phyloP scores from a whole-genome alignment of 2,113 vertebrate genomes.

The Pygoscelis adeliae region DNA sequence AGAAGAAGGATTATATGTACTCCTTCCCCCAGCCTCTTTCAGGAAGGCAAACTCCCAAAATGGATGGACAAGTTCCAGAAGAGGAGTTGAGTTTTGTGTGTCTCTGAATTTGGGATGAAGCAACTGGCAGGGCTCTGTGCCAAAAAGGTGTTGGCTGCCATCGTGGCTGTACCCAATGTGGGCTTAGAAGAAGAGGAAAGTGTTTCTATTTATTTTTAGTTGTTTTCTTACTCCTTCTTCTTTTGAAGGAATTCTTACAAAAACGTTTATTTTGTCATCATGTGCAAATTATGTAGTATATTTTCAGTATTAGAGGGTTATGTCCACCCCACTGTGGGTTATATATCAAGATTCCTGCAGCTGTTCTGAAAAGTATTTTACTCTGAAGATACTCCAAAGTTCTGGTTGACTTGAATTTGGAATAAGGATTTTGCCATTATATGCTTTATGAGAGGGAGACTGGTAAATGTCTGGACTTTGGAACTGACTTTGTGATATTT shows the following conservation, averaged over 20 bases:
- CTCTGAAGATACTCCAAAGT: slow-evolving; percentile 75
- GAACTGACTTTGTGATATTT: slow-evolving; percentile 75
- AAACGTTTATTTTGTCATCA: slow-evolving; percentile 73
- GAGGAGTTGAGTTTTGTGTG: slow-evolving; percentile 32
- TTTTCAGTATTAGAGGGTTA: slow-evolving; percentile 63
- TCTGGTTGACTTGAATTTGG: slow-evolving; percentile 73
- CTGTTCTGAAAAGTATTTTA: slow-evolving; percentile 59
- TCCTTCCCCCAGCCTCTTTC: not conserved
- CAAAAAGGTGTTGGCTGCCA: slow-evolving; percentile 32
- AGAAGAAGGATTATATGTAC: not conserved
- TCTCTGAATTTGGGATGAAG: slow-evolving; percentile 29
- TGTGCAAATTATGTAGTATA: slow-evolving; percentile 63
- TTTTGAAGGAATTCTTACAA: slow-evolving; percentile 64
- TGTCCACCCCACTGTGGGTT: slow-evolving; percentile 49
- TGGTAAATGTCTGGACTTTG: slow-evolving; percentile 73
- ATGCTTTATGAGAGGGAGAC: slow-evolving; percentile 64
- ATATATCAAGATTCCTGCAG: slow-evolving; percentile 63
- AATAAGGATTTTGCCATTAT: slow-evolving; percentile 68
- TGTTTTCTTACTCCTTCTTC: slow-evolving; percentile 33
- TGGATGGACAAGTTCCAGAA: not conserved
- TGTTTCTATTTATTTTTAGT: slow-evolving; percentile 50
- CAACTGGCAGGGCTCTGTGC: slow-evolving; percentile 23
- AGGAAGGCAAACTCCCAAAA: not conserved
- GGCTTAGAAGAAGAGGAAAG: slow-evolving; percentile 29
- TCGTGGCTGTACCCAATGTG: not conserved